Conservation (phyloP, 2,113 vertebrate species). For the cattle (Bos taurus) region DNA sequence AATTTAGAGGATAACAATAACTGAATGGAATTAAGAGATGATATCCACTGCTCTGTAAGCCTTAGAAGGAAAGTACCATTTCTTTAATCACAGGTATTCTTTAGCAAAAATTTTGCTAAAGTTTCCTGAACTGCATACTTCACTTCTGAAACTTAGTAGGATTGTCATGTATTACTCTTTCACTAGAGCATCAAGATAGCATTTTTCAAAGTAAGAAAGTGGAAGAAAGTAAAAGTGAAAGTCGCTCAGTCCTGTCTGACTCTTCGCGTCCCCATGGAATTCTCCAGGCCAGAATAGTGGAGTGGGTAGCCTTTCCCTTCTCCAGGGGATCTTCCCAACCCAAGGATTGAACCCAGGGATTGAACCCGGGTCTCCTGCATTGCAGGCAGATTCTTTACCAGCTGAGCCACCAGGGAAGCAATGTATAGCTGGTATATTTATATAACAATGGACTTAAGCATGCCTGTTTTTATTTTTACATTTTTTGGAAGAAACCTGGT, state of each 20-base stretch:
- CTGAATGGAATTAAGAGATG: neutral
- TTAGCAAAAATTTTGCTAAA: neutral
- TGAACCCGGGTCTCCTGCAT: neutral
- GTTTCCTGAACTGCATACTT: neutral
- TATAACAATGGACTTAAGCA: neutral
- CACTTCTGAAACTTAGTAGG: neutral
- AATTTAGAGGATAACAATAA: neutral
- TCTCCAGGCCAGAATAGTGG: neutral
- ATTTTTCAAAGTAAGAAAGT: neutral
- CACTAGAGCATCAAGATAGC: neutral
- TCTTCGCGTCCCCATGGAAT: neutral
- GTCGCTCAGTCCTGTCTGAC: neutral
- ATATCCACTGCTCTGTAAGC: neutral
- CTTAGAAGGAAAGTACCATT: neutral
- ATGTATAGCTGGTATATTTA: neutral
- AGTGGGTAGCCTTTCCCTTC: neutral
- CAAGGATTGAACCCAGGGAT: neutral
- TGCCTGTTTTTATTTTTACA: neutral
- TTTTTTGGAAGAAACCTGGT: neutral
- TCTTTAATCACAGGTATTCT: neutral
- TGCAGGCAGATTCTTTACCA: neutral
- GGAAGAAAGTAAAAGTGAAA: neutral
- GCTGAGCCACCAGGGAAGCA: neutral
- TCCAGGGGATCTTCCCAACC: neutral
- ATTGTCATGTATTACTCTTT: neutral